phyloP scores from a whole-genome alignment of 2,888 invertebrate genomes.

The Eristalis arbustorum region DNA sequence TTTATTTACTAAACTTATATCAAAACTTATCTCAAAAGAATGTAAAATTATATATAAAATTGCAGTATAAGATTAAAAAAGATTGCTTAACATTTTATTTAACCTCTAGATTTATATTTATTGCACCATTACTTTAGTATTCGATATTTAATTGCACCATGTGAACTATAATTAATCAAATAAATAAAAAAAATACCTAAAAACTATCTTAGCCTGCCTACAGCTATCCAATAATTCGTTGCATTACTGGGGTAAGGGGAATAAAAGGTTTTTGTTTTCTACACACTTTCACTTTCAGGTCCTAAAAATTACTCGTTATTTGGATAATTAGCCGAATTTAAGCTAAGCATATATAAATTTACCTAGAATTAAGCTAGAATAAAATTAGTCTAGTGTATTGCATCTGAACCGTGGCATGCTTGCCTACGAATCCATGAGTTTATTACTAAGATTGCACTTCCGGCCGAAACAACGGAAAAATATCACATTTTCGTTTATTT shows the following conservation, averaged over 20 bases:
- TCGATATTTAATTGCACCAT: slow-evolving; percentile 39
- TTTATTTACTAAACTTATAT: no score
- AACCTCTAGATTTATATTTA: background rate
- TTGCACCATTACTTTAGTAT: slow-evolving; percentile 38
- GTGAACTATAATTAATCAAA: background rate
- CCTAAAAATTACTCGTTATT: slow-evolving; percentile 40
- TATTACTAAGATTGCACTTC: slow-evolving; percentile 78
- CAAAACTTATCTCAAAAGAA: no score
- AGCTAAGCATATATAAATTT: slow-evolving; percentile 59
- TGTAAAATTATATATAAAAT: background rate
- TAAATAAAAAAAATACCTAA: background rate
- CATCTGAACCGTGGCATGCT: background rate
- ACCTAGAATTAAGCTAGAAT: slow-evolving; percentile 27
- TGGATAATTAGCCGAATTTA: slow-evolving; percentile 68
- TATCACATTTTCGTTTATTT: slow-evolving; percentile 77
- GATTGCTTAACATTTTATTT: background rate
- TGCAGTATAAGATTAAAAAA: background rate
- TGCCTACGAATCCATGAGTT: background rate
- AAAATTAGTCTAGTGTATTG: slow-evolving; percentile 42
- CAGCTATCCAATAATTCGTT: background rate
- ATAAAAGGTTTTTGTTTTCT: slow-evolving; percentile 5
- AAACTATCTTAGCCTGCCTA: no score
- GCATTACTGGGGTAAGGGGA: background rate
- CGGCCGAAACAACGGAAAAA: slow-evolving; percentile 80
- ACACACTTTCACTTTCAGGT: slow-evolving; percentile 16